Conservation (phyloP, 35 echinoderm and acorn worm genomes). For the Heliocidaris erythrogramma region DNA sequence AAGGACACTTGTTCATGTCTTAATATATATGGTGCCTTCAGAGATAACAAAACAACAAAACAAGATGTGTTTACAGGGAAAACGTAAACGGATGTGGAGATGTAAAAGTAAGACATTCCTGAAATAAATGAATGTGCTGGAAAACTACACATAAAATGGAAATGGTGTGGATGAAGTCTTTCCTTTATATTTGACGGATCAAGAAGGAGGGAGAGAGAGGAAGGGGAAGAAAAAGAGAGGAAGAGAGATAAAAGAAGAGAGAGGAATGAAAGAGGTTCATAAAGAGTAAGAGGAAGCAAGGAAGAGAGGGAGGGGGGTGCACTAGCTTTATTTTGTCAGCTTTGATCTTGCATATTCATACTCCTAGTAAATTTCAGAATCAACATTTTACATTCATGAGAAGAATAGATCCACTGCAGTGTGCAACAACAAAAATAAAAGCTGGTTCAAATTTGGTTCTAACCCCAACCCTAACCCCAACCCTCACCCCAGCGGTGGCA, state of each 20-base stretch:
- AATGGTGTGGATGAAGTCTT: neutral
- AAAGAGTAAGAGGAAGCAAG: neutral
- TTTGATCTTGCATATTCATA: too few relatives aligned
- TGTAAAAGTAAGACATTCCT: constrained; percentile 28
- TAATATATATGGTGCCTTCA: constrained; percentile 41
- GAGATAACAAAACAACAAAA: constrained; percentile 31
- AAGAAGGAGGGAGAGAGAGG: neutral
- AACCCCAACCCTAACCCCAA: too few relatives aligned
- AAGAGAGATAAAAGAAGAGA: neutral
- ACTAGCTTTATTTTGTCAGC: neutral
- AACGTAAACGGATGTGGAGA: constrained; percentile 21
- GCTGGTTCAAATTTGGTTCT: too few relatives aligned
- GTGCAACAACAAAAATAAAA: too few relatives aligned
- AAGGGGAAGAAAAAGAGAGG: neutral
- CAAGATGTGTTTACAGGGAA: constrained; percentile 23
- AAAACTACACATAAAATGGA: constrained; percentile 31
- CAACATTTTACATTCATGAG: too few relatives aligned
- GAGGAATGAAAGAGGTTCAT: too few relatives aligned
- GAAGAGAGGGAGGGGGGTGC: neutral
- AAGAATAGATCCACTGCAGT: too few relatives aligned
- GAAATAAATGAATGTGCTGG: constrained; percentile 45
- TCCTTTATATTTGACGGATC: neutral
- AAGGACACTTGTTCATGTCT: constrained; percentile 25
- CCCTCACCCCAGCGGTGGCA: too few relatives aligned
- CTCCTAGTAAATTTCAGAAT: too few relatives aligned